phyloP scores from a whole-genome alignment of 2,113 vertebrate species.

The Indri indri region DNA sequence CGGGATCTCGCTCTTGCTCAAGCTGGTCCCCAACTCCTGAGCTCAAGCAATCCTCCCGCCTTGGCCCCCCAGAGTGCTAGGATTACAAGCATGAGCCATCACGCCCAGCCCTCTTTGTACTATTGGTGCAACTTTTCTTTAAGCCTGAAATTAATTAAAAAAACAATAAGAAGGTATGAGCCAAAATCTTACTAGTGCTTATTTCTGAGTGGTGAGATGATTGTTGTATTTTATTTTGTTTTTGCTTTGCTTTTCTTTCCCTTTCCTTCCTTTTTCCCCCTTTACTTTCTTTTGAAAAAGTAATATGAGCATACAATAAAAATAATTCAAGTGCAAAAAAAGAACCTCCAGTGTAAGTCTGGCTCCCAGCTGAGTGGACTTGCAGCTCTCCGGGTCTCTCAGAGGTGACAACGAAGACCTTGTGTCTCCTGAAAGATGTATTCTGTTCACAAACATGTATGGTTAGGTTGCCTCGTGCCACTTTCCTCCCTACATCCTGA shows the following conservation, averaged over 20 bases:
- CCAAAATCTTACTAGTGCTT: background rate
- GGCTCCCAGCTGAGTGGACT: background rate
- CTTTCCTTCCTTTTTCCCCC: background rate
- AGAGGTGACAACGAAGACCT: background rate
- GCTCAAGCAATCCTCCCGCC: too few relatives aligned
- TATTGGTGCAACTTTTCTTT: background rate
- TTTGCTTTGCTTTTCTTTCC: background rate
- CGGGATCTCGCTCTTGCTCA: too few relatives aligned
- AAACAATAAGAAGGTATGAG: background rate
- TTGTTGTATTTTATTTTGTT: background rate
- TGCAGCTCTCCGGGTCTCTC: background rate
- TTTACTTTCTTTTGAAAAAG: background rate
- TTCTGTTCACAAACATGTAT: background rate
- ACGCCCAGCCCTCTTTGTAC: background rate
- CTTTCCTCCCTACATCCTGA: background rate
- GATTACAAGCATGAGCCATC: too few relatives aligned
- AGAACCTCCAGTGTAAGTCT: background rate
- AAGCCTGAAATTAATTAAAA: background rate
- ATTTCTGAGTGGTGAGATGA: background rate
- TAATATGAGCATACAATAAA: background rate
- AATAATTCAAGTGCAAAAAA: background rate
- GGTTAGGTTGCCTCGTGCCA: background rate
- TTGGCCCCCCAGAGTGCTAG: too few relatives aligned
- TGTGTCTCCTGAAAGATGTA: background rate
- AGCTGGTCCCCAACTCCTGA: too few relatives aligned